phyloP scores from a whole-genome alignment of 1,140 invertebrate genomes.

The Danaus melanippus region DNA sequence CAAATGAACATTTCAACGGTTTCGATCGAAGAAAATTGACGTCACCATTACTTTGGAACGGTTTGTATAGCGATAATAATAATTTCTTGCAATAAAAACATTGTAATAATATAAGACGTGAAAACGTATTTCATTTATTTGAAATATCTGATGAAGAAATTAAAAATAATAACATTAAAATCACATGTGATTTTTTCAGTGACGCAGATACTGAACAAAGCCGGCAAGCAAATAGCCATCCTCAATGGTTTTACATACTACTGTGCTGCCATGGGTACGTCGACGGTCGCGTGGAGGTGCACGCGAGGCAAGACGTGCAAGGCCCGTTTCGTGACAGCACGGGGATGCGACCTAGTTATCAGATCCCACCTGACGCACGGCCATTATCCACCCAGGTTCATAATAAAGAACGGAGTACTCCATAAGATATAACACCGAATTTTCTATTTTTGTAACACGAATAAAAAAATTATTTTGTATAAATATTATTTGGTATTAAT shows the following conservation, averaged over 20 bases:
- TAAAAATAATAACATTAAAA: constrained; percentile 5
- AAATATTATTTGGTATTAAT: too few species aligned
- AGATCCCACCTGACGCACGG: constrained; percentile 4
- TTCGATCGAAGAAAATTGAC: too few species aligned
- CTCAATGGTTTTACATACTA: constrained; percentile 29
- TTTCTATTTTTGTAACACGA: constrained; percentile 2
- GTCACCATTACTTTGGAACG: too few species aligned
- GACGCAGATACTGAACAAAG: constrained; percentile 19
- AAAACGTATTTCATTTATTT: background rate
- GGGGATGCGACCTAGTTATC: background rate
- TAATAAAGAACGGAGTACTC: constrained; percentile 8
- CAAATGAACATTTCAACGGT: too few species aligned
- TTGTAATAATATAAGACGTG: too few species aligned
- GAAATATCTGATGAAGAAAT: background rate
- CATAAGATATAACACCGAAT: constrained; percentile 1
- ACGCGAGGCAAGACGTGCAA: constrained; percentile 17
- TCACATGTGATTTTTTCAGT: constrained; percentile 22
- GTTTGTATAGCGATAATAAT: too few species aligned
- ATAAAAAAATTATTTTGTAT: too few species aligned
- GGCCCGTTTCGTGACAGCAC: constrained; percentile 11
- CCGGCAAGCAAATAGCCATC: constrained; percentile 26
- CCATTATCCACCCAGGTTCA: constrained; percentile 9
- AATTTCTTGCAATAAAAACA: too few species aligned
- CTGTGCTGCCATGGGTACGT: constrained; percentile 1
- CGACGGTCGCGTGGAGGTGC: constrained; percentile 21